Evolutionary conservation across 2,113 vertebrate genomes (phyloP).

Genomic region (Phycodurus eques): DNA sequence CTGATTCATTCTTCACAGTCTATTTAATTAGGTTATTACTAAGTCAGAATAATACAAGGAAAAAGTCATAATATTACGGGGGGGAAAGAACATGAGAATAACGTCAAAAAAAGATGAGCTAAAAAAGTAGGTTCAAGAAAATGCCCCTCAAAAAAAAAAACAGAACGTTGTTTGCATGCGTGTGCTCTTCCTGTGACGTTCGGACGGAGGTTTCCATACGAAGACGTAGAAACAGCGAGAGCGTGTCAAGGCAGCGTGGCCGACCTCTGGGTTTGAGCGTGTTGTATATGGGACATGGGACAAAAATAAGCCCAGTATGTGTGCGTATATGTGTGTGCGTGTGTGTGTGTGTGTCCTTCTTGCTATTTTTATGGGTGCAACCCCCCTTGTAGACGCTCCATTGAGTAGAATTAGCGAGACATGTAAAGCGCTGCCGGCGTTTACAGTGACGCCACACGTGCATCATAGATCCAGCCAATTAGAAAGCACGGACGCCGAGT

Average conservation of each 20-base stretch:
- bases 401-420: constrained; percentile 35
- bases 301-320: constrained; percentile 60
- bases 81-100: too few relatives aligned
- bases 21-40: too few relatives aligned
- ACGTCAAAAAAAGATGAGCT: too few relatives aligned
- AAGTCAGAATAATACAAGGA: too few relatives aligned
- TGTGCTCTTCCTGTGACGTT: not conserved
- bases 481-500: not conserved
- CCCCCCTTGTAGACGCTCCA: constrained; percentile 34
- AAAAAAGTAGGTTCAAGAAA: too few relatives aligned
- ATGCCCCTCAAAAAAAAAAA: too few relatives aligned
- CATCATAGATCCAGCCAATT: not conserved
- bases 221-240: constrained; percentile 49
- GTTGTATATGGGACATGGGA: constrained; percentile 56
- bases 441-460: constrained; percentile 6
- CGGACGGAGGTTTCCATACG: constrained; percentile 31
- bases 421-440: constrained; percentile 14
- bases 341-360: constrained; percentile 8
- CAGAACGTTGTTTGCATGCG: not conserved
- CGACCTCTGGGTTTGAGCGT: constrained; percentile 42
- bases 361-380: constrained; percentile 36
- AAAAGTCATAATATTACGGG: too few relatives aligned
- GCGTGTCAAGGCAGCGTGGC: constrained; percentile 24
- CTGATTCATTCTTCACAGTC: too few relatives aligned
- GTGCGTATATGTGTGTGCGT: constrained; percentile 8